Conservation (phyloP, 2,113 vertebrate species). For the Alexandromys fortis region DNA sequence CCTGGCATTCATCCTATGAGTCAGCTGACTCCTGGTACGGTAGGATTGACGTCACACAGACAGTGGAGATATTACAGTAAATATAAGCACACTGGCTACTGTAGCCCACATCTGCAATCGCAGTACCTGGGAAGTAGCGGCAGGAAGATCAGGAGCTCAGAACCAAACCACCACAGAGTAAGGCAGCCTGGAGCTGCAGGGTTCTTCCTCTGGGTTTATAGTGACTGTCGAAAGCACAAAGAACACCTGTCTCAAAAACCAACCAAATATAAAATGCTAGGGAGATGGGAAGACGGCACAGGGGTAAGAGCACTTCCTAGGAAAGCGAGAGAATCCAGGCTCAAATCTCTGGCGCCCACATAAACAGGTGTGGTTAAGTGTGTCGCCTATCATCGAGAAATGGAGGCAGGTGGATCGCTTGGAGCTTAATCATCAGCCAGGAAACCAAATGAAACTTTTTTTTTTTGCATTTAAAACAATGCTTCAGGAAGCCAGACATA, state of each 20-base stretch:
- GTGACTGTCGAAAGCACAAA: neutral
- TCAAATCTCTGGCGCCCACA: neutral
- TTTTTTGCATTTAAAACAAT: neutral
- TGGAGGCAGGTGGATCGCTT: neutral
- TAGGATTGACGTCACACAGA: neutral
- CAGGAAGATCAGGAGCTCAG: neutral
- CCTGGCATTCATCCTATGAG: neutral
- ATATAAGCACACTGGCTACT: neutral
- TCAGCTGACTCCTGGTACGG: slow-evolving; percentile 39
- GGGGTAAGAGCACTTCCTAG: neutral
- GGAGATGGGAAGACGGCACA: neutral
- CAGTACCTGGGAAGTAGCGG: neutral
- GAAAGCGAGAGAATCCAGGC: neutral
- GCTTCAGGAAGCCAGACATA: neutral
- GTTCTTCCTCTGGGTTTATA: neutral
- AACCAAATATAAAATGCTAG: neutral
- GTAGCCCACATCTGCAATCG: neutral
- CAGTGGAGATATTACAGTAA: neutral
- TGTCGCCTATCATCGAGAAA: neutral
- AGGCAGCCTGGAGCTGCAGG: neutral
- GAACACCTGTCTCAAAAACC: neutral
- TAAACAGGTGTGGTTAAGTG: neutral
- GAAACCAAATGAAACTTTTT: neutral
- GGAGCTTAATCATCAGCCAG: neutral
- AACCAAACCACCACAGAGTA: neutral